Evolutionary conservation across 1,140 invertebrate genomes (phyloP), one percentile per base, ranked within the genome.

Genomic region (Heterodera schachtii): DNA sequence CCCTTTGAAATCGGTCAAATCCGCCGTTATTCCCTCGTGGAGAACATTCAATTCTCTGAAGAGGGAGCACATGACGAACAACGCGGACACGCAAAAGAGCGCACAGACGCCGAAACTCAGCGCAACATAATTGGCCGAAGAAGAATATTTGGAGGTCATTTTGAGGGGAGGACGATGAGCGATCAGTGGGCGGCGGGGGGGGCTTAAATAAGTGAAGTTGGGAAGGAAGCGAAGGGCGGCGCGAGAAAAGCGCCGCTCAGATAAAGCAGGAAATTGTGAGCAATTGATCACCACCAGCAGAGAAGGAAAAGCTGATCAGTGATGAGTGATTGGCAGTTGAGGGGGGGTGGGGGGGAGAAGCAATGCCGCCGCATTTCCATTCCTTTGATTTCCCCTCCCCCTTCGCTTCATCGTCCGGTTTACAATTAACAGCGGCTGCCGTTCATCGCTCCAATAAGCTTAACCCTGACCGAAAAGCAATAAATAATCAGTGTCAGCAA

Each of bases 41-140:
- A 85, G 57, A 47, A 46, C 49, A 46, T 85, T 85, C 67, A 85
- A 85, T 31, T 85, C 84, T n/a, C 67, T 44, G 75, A 79, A 85
- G 6, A 85, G 81, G n/a, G 79, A 69, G 13, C 69, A 75, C n/a
- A 86, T 47, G 19, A 85, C 66, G 75, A 83, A 69, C 11, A 85
- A 44, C 41, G 84, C 81, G 47, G 75, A 76, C 64, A 85, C 49
- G 41, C 83, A 85, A 1, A 83, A 46, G 9, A 85, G 8, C 46
- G 76, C 84, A 60, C 80, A 76, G 31, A 67, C 75, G 47, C 75
- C 49, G 52, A 85, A 75, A n/a, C 78, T 49, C 16, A 60, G 49
- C 4, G 76, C 44, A 13, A 83, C 80, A 1, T 70, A 44, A 71
- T n/a, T 71, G 69, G 31, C 69, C 21, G 69, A 71, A 43, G 8